Evolutionary conservation across 2,113 vertebrate species (phyloP), one percentile per base, ranked within the genome.

Genomic region (Okapia johnstoni): DNA sequence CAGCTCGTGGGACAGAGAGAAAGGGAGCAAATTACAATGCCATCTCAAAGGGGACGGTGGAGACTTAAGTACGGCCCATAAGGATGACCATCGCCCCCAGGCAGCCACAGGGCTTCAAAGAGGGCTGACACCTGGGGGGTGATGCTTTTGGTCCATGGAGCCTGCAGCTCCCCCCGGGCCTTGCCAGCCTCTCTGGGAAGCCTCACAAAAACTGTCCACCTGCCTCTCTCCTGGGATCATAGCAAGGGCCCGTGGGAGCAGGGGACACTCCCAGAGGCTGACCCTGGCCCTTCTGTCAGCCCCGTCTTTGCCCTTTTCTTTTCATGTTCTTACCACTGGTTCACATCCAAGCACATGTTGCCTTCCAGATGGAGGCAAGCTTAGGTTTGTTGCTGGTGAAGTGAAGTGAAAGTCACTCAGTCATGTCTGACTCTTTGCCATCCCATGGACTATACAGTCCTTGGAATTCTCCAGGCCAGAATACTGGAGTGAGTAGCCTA

Each of bases 151-250:
- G 61, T 63, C 46, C 28, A 1, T 0, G 92, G 58, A 57, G 17
- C 5, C 9, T 0, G 0, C 40, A 26, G 40, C 23, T 66, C 63
- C 55, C 52, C 33, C 5, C 10, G 1, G 19, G 8, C 57, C 66
- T 92, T 7, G 0, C 2, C 0, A 0, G 4, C 21, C 33, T 70
- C 14, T 10, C 15, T 3, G n/a, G 46, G 43, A 58, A 40, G 40
- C 54, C 77, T 57, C 77, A 23, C 25, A 6, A 43, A 25, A 23
- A 21, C 28, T 12, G 54, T 40, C 28, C 46, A 15, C 23, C 30
- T 14, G 26, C 30, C 9, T 25, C 28, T 40, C 70, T 57, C 85
- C 36, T 40, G 12, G 17, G n/a, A 13, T 28, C 87, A 25, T 19
- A 54, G 21, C 48, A 6, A 19, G 23, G 36, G 16, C 16, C 57